Conservation (phyloP, 2,797 vertebrate species). For the Gymnothorax javanicus region DNA sequence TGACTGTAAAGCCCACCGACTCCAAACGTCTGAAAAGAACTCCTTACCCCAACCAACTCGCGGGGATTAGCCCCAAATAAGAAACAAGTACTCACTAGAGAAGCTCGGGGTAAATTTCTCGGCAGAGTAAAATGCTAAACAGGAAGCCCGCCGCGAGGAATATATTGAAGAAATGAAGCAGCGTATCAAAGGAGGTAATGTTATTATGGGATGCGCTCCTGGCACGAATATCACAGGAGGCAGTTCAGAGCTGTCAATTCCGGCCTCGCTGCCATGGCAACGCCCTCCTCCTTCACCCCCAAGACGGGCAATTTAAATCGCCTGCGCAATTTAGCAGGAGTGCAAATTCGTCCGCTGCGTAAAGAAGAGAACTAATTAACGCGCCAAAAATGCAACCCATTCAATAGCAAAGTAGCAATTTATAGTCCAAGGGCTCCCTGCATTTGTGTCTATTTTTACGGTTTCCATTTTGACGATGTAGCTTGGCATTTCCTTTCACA, state of each 20-base stretch:
- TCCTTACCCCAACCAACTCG: too few species aligned
- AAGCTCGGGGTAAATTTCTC: too few species aligned
- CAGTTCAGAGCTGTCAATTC: constrained; percentile 50
- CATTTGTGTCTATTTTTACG: constrained; percentile 19
- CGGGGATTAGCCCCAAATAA: too few species aligned
- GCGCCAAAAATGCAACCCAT: constrained; percentile 22
- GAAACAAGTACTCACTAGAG: too few species aligned
- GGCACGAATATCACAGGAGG: constrained; percentile 30
- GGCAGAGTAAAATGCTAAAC: not conserved
- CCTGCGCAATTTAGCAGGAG: constrained; percentile 34
- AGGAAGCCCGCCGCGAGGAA: too few species aligned
- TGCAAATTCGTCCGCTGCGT: constrained; percentile 14
- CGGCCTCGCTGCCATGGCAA: constrained; percentile 54
- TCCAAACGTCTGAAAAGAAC: too few species aligned
- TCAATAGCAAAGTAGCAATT: constrained; percentile 21
- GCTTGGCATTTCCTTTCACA: not conserved
- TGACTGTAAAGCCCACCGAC: too few species aligned
- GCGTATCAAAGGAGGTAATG: not conserved
- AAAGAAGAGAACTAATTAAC: constrained; percentile 23
- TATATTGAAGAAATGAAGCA: not conserved
- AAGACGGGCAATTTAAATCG: constrained; percentile 41
- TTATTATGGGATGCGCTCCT: constrained; percentile 19
- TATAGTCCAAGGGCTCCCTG: constrained; percentile 4
- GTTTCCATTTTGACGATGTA: not conserved
- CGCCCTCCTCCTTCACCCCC: constrained; percentile 25